Conservation (phyloP, 1,140 invertebrate species). For the Hyposmocoma kahamanoa region DNA sequence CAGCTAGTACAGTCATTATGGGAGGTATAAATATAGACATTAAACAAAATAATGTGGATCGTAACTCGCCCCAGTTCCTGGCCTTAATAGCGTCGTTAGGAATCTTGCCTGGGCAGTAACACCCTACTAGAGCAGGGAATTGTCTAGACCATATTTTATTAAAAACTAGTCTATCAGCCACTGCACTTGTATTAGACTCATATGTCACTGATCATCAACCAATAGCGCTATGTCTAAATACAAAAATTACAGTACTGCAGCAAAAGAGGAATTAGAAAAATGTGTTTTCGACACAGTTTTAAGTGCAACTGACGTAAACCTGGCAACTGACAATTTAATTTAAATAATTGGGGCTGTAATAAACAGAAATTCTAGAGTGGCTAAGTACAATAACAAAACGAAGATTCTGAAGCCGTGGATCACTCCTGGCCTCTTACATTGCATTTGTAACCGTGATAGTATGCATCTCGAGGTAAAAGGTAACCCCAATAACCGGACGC, state of each 20-base stretch:
- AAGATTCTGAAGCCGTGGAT: slow-evolving; percentile 21
- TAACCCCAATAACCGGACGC: slow-evolving; percentile 12
- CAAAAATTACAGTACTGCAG: not conserved
- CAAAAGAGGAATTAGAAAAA: not conserved
- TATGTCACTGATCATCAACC: not conserved
- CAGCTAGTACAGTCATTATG: not conserved
- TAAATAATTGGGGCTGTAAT: not conserved
- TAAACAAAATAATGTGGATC: not conserved
- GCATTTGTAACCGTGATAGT: slow-evolving; percentile 19
- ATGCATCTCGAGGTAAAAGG: slow-evolving; percentile 13
- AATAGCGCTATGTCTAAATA: not conserved
- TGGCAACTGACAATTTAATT: not conserved
- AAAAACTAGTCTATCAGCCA: not conserved
- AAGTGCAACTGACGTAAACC: not conserved
- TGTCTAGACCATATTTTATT: not conserved
- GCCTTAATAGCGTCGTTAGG: not conserved
- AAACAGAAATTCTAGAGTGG: not conserved
- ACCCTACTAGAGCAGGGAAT: not conserved
- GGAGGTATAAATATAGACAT: not conserved
- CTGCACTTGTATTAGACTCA: not conserved
- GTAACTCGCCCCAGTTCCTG: not conserved
- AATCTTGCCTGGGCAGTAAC: not conserved
- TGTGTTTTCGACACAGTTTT: not conserved
- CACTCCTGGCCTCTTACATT: slow-evolving; percentile 18
- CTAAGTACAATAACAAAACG: not conserved